phyloP scores from a whole-genome alignment of 2,113 vertebrate genomes.

The Chaenocephalus aceratus region DNA sequence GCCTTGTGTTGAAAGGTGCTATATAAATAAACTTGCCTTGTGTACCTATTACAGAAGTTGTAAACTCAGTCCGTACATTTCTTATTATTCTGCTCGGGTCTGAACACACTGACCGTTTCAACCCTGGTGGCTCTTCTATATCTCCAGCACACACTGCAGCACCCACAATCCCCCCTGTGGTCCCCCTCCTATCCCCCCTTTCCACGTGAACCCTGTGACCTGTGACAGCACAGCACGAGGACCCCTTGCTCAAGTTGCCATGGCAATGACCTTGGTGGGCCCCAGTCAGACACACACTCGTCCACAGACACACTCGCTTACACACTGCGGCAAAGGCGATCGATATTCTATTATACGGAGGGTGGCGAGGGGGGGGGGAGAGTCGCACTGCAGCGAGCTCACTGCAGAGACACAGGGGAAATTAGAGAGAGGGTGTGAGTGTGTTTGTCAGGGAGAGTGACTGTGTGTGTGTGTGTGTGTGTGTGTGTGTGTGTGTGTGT shows the following conservation, averaged over 20 bases:
- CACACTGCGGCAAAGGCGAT: constrained; percentile 84
- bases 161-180: constrained; percentile 48
- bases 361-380: constrained; percentile 60
- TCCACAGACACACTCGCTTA: constrained; percentile 68
- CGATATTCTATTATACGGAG: constrained; percentile 87
- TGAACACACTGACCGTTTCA: constrained; percentile 53
- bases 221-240: constrained; percentile 68
- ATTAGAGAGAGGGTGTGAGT: constrained; percentile 67
- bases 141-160: constrained; percentile 48
- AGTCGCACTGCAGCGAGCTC: constrained; percentile 81
- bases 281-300: constrained; percentile 56
- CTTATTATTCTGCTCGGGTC: constrained; percentile 52
- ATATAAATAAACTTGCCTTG: too few species aligned
- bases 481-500: constrained; percentile 29
- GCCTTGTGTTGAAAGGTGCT: too few species aligned
- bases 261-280: constrained; percentile 85
- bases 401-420: constrained; percentile 77
- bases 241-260: constrained; percentile 81
- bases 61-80: constrained; percentile 41
- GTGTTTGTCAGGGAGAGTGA: constrained; percentile 71
- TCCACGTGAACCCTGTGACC: constrained; percentile 75
- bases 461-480: constrained; percentile 43
- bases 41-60: constrained; percentile 10
- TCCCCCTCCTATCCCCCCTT: constrained; percentile 60
- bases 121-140: constrained; percentile 35